Evolutionary conservation across 2,113 vertebrate genomes (phyloP), one percentile per base, ranked within the genome.

Genomic region (Upupa epops): DNA sequence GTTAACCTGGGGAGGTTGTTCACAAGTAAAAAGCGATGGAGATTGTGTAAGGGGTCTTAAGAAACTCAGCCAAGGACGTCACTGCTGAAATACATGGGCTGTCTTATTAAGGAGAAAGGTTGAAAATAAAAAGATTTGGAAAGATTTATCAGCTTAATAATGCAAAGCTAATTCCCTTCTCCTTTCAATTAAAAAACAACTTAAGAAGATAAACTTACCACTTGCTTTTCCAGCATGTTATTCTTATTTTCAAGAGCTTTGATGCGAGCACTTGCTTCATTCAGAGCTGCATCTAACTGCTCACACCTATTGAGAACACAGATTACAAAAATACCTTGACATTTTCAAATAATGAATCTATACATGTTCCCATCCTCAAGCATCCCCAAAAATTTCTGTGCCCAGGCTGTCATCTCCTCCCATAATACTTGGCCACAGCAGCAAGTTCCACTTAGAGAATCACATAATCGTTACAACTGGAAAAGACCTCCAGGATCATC

Each of bases 231-330:
- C 83, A 99, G 96, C 45, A 96, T 84, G 60, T 95, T 95, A 92
- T 99, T 99, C 88, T 98, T 98, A 88, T 97, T 98, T 95, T 99
- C 99, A 59, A 99, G 98, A 28, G 97, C 94, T 93, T 97, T 97
- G 75, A 99, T 96, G 20, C 74, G 97, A 82, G 86, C 80, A 34
- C 94, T 98, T 52, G 98, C 98, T 90, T 99, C 98, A 42, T 93
- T 97, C 75, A 99, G 94, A 81, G 98, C 98, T 70, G 95, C 95
- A 80, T 99, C 98, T 64, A 99, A 94, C 3, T 98, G 97, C 59
- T 97, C 96, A 94, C 99, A 99, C 90, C 99, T 99, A 94, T 54
- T 84, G 7, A 31, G 25, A 56, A 56, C 60, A 95, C 3, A 94
- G 29, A 93, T 75, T 21, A 86, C 45, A 86, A 79, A 81, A 83